Evolutionary conservation across 2,113 vertebrate genomes (phyloP).

Genomic region (Centrocercus urophasianus): DNA sequence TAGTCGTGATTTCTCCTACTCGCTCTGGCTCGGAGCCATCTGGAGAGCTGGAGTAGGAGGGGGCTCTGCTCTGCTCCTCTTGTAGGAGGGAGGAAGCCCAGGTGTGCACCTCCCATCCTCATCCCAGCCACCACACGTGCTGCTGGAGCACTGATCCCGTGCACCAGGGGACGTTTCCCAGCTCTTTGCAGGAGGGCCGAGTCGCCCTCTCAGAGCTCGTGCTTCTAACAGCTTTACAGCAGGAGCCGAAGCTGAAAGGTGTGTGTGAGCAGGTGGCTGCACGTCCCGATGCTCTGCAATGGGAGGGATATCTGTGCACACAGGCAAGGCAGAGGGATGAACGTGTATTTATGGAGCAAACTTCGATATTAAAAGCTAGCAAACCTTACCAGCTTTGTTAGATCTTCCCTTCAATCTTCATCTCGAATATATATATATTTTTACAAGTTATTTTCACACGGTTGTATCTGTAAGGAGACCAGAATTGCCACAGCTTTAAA

Average conservation of each 20-base stretch:
- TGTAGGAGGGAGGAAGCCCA: neutral
- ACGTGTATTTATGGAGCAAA: neutral
- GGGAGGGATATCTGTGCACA: too few relatives aligned
- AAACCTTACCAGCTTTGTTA: neutral
- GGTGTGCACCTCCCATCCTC: neutral
- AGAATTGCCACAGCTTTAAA: neutral
- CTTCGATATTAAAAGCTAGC: neutral
- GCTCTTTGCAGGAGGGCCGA: too few relatives aligned
- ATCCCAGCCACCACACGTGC: accelerated
- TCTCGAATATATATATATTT: neutral
- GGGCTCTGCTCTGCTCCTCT: conserved; percentile 25
- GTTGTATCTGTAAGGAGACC: neutral
- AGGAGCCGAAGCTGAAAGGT: too few relatives aligned
- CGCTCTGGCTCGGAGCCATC: conserved; percentile 5
- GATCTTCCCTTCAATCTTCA: neutral
- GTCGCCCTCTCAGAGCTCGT: too few relatives aligned
- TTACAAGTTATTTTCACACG: neutral
- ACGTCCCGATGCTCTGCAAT: too few relatives aligned
- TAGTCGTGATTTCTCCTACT: conserved; percentile 68
- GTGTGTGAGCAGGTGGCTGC: too few relatives aligned
- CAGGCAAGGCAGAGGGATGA: neutral
- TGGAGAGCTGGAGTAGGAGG: conserved; percentile 44
- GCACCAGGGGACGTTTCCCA: too few relatives aligned
- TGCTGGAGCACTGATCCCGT: neutral
- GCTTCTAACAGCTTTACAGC: too few relatives aligned